Evolutionary conservation across 2,113 vertebrate species (phyloP), one percentile per base, ranked within the genome.

Genomic region (Chaenogobius annularis): DNA sequence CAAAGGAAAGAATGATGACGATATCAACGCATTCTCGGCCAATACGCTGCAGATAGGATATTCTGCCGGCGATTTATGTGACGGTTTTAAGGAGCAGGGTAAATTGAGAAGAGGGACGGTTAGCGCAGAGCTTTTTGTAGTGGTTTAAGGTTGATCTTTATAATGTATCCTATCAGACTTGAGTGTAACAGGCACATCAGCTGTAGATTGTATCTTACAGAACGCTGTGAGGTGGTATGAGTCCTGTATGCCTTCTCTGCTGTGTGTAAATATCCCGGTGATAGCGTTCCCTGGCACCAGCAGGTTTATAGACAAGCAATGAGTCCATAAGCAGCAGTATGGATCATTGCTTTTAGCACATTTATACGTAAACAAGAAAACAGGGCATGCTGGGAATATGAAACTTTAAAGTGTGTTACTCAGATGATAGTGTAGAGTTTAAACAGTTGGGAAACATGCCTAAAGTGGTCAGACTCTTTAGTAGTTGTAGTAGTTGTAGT

Each of bases 31-130:
- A 20, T 72, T 80, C 74, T 69, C 55, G 12, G 56, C 31, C 52
- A 62, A 64, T 81, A 74, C 62, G 72, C 84, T 79, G 56, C 13
- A 11, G 82, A 79, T 81, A 71, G 23, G 82, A 79, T 81, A 69
- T 66, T 82, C 71, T 71, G 66, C 63, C 44, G 14, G n/a, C 17
- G 78, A 76, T 68, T 23, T 54, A 65, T 58, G 35, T 40, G 31
- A 63, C 61, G n/a, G 72, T 77, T 62, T 73, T 81, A 88, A 86
- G 74, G 20, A 44, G 37, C 59, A 68, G 35, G 9, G 43, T 79
- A 46, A 71, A 65, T 26, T 66, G 59, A 74, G 66, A 74, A 48
- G 59, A 64, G 65, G 46, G 64, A 37, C 48, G 65, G 26, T 75
- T 50, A 66, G 62, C 19, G 55, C 0, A 64, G 74, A 56, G 76